Evolutionary conservation across 2,888 invertebrate genomes (phyloP).

Genomic region (Adela reaumurella): DNA sequence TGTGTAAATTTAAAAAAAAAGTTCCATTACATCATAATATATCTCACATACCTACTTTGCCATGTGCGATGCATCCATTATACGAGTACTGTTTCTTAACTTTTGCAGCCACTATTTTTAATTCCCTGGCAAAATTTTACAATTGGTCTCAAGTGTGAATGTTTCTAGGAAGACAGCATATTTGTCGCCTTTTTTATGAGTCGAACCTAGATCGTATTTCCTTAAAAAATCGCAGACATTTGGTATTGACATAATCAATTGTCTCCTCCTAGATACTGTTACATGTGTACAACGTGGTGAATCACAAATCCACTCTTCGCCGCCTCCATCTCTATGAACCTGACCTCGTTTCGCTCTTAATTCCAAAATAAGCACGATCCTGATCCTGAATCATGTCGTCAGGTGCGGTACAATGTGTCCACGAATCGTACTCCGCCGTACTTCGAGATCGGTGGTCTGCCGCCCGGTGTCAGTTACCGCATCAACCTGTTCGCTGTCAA

Average conservation of each 20-base stretch:
- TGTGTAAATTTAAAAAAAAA: no score
- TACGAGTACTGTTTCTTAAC: no score
- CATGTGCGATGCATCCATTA: no score
- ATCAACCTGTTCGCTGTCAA: conserved; percentile 82
- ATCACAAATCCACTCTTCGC: not conserved
- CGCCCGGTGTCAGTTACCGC: conserved; percentile 68
- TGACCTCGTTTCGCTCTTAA: not conserved
- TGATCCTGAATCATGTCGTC: conserved; percentile 23
- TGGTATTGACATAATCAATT: conserved; percentile 7
- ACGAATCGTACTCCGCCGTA: conserved; percentile 54
- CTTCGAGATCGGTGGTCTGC: conserved; percentile 64
- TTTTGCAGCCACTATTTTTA: no score
- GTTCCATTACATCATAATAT: no score
- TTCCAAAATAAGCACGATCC: not conserved
- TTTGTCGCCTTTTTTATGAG: no score
- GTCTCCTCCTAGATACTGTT: conserved; percentile 1
- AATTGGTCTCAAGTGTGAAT: no score
- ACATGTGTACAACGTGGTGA: not conserved
- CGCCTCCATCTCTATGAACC: not conserved
- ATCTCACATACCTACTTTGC: no score
- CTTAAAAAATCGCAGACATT: no score
- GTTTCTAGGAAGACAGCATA: no score
- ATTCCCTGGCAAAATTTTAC: no score
- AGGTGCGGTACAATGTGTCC: conserved; percentile 57
- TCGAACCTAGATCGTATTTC: no score